Conservation (phyloP, 1,140 invertebrate genomes). For the Stegodyphus dumicola region DNA sequence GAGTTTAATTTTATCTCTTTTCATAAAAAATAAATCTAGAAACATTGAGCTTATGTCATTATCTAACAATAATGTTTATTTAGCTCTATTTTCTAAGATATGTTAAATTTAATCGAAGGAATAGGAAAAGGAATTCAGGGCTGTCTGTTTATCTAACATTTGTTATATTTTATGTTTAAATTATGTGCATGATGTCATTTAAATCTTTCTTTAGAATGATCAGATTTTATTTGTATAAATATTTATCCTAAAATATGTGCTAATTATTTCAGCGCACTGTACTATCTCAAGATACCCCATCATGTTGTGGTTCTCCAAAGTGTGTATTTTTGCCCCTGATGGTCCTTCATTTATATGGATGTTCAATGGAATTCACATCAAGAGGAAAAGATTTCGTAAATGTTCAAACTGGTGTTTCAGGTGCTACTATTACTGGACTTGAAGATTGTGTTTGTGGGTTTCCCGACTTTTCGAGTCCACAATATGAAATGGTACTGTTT, state of each 20-base stretch:
- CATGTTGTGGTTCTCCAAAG: slow-evolving; percentile 38
- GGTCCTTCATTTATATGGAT: slow-evolving; percentile 67
- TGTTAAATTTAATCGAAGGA: too few species aligned
- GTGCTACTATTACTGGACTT: slow-evolving; percentile 65
- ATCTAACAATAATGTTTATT: too few species aligned
- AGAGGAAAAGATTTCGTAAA: slow-evolving; percentile 68
- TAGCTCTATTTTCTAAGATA: too few species aligned
- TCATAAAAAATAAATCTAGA: too few species aligned
- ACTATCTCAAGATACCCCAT: slow-evolving; percentile 64
- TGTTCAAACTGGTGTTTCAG: slow-evolving; percentile 68
- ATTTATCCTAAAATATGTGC: not conserved
- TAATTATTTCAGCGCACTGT: slow-evolving; percentile 3
- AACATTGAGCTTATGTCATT: too few species aligned
- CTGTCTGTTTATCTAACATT: not conserved
- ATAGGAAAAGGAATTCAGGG: too few species aligned
- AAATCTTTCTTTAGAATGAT: not conserved
- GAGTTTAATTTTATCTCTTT: too few species aligned
- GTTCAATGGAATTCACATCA: slow-evolving; percentile 66
- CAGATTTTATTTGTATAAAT: not conserved
- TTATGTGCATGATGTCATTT: not conserved
- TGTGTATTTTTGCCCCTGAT: slow-evolving; percentile 68
- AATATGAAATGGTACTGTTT: slow-evolving; percentile 61
- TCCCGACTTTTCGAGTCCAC: slow-evolving; percentile 67
- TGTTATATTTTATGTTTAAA: not conserved
- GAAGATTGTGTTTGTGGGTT: slow-evolving; percentile 66